Conservation (phyloP, 2,113 vertebrate genomes). For the Alexandromys fortis region DNA sequence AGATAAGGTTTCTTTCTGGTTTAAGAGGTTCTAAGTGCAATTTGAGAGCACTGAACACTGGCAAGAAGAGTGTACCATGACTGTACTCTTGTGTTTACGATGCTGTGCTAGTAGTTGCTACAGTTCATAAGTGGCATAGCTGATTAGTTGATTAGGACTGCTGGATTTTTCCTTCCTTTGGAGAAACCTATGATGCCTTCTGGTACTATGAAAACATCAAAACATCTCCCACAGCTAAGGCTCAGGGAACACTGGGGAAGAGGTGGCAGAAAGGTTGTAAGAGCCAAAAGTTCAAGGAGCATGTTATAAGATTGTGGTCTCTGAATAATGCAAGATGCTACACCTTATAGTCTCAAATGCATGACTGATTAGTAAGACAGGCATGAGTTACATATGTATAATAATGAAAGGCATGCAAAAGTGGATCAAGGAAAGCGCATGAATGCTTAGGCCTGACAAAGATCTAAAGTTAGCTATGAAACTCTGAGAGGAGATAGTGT, state of each 20-base stretch:
- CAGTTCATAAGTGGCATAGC: not conserved
- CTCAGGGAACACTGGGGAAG: not conserved
- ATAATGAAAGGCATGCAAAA: not conserved
- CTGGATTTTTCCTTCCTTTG: not conserved
- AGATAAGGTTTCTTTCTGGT: not conserved
- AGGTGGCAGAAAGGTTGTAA: not conserved
- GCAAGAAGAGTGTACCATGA: not conserved
- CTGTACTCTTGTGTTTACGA: not conserved
- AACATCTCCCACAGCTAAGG: not conserved
- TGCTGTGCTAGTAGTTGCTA: not conserved
- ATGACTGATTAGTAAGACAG: not conserved
- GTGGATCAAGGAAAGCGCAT: not conserved
- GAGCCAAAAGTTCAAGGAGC: no score
- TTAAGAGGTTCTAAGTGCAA: not conserved
- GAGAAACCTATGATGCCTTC: not conserved
- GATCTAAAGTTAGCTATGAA: not conserved
- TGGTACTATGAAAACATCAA: not conserved
- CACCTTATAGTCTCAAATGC: not conserved
- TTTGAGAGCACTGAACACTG: not conserved
- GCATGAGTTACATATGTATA: not conserved
- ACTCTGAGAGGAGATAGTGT: not conserved
- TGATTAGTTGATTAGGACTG: not conserved
- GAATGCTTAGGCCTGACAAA: not conserved
- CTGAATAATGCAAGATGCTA: not conserved
- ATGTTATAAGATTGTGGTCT: not conserved